phyloP scores from a whole-genome alignment of 2,888 invertebrate species.

The Clistopyga incitator region DNA sequence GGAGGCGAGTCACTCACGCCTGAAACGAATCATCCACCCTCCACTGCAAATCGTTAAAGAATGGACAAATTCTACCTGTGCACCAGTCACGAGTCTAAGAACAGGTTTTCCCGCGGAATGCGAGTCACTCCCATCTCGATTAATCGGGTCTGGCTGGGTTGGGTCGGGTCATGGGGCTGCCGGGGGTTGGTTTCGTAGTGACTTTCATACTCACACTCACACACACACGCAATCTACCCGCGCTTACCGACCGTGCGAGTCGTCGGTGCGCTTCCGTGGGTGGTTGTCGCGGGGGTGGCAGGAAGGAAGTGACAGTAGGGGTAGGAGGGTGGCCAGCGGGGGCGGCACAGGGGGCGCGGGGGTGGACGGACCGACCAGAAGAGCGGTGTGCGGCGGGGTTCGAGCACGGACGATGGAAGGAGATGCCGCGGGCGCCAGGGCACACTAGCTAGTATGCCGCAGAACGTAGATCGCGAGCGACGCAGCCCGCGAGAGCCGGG shows the following conservation, averaged over 20 bases:
- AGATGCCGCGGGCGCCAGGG: conserved; percentile 77
- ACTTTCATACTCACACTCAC: conserved; percentile 20
- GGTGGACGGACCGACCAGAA: conserved; percentile 71
- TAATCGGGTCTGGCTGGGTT: conserved; percentile 43
- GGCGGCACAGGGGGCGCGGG: conserved; percentile 58
- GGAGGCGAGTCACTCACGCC: too few species aligned
- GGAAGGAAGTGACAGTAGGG: conserved; percentile 21
- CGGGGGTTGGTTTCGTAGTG: conserved; percentile 30
- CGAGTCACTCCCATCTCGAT: conserved; percentile 20
- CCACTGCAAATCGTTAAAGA: not conserved
- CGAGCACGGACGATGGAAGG: conserved; percentile 64
- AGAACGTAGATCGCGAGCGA: conserved; percentile 82
- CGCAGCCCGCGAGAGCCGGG: conserved; percentile 71
- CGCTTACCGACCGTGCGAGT: conserved; percentile 30
- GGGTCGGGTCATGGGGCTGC: conserved; percentile 27
- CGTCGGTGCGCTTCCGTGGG: conserved; percentile 48
- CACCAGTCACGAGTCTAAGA: not conserved
- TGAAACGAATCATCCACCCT: not conserved
- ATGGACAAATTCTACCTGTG: not conserved
- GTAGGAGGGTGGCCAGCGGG: conserved; percentile 21
- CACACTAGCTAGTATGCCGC: conserved; percentile 82
- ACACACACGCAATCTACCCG: conserved; percentile 1
- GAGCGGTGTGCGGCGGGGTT: conserved; percentile 71
- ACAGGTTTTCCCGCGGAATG: conserved; percentile 23
- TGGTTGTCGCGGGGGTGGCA: conserved; percentile 47